phyloP scores from a whole-genome alignment of 2,888 invertebrate species.

The Iphiclides podalirius region DNA sequence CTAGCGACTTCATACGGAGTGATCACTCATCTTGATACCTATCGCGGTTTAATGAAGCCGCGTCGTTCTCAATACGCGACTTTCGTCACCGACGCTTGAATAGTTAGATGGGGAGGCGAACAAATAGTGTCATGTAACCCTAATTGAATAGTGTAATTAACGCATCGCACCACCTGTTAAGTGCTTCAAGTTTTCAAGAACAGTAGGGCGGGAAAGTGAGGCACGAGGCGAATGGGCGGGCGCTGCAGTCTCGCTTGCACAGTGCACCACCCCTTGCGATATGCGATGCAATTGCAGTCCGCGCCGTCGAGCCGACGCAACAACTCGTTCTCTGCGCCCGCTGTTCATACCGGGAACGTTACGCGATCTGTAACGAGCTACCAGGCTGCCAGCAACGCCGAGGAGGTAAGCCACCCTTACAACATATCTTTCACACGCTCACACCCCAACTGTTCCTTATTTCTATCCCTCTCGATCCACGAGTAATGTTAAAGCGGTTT shows the following conservation, averaged over 20 bases:
- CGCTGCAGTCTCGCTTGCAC: slow-evolving; percentile 78
- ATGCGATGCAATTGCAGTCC: slow-evolving; percentile 65
- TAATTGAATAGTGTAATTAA: slow-evolving; percentile 27
- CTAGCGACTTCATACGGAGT: neutral
- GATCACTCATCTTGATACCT: neutral
- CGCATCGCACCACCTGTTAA: slow-evolving; percentile 34
- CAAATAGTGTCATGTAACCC: slow-evolving; percentile 19
- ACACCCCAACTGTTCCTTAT: slow-evolving; percentile 43
- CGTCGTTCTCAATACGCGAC: neutral
- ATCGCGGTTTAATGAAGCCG: neutral
- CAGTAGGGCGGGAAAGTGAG: slow-evolving; percentile 78
- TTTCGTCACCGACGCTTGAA: neutral
- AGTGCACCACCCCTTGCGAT: slow-evolving; percentile 72
- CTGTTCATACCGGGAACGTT: slow-evolving; percentile 48
- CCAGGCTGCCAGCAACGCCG: slow-evolving; percentile 62
- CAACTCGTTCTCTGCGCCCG: slow-evolving; percentile 58
- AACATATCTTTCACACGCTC: slow-evolving; percentile 52
- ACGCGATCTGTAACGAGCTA: slow-evolving; percentile 75
- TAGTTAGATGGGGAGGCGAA: neutral
- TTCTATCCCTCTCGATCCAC: slow-evolving; percentile 43
- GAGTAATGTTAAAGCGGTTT: slow-evolving; percentile 56
- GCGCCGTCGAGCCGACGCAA: slow-evolving; percentile 51
- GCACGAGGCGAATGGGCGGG: slow-evolving; percentile 76
- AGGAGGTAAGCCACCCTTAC: slow-evolving; percentile 71
- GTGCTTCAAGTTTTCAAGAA: slow-evolving; percentile 53